phyloP scores from a whole-genome alignment of 2,797 vertebrate species.

The Manis crassicaudata region DNA sequence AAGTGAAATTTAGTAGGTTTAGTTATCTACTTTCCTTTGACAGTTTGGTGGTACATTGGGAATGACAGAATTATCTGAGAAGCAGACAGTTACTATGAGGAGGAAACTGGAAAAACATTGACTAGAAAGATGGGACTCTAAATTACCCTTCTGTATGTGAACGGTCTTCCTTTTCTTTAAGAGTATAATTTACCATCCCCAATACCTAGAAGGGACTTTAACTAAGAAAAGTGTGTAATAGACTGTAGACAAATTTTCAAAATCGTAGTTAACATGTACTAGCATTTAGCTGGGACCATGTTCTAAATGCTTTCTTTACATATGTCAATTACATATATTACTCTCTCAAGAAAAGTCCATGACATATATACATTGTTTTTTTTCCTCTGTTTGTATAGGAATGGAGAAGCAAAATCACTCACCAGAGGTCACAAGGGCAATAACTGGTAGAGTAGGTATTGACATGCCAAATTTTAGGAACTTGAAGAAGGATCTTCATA shows the following conservation, averaged over 20 bases:
- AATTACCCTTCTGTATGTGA: conserved; percentile 2
- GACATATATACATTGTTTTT: not conserved
- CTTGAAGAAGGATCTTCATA: not conserved
- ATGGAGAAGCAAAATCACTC: not conserved
- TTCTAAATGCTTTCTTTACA: conserved; percentile 46
- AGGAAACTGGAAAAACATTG: conserved; percentile 12
- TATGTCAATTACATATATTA: not conserved
- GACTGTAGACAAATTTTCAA: conserved; percentile 17
- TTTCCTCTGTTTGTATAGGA: not conserved
- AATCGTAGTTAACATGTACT: not conserved
- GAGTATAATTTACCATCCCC: conserved; percentile 18
- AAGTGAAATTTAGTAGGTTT: conserved; percentile 44
- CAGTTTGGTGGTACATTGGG: not conserved
- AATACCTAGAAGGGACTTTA: conserved; percentile 3
- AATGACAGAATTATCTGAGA: conserved; percentile 21
- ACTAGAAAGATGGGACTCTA: not conserved
- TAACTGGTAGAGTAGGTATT: conserved; percentile 8
- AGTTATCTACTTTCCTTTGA: conserved; percentile 25
- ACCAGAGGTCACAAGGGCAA: not conserved
- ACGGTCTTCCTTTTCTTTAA: conserved; percentile 31
- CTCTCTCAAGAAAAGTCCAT: not conserved
- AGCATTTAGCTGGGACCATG: conserved; percentile 25
- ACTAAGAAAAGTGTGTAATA: not conserved
- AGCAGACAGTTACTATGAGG: not conserved
- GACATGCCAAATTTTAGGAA: not conserved